These are phyloP conservation scores for Volucella inanis DNA, from an alignment of 2,888 invertebrate species.

Conservation along the genomic window DNA sequence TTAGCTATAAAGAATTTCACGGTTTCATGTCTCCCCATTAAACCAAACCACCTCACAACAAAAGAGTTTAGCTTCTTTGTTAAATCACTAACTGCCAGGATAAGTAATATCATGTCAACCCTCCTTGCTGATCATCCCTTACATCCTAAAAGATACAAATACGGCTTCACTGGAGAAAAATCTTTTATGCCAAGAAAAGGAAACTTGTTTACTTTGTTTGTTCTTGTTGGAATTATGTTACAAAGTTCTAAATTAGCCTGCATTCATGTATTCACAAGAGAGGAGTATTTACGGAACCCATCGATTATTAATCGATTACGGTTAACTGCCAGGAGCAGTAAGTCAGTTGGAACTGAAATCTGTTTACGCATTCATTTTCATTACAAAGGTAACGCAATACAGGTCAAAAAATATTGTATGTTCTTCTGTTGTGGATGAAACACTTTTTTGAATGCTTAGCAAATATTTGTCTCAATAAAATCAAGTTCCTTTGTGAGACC, in stretches of 20 bases:
- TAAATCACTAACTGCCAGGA: slow-evolving; percentile 26
- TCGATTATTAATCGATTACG: slow-evolving; percentile 43
- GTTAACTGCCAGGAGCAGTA: slow-evolving; percentile 18
- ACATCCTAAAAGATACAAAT: background rate
- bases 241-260: background rate
- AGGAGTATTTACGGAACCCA: slow-evolving; percentile 28
- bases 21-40: background rate
- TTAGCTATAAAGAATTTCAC: background rate
- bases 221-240: slow-evolving; percentile 14
- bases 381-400: background rate
- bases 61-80: background rate
- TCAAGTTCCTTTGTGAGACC: background rate
- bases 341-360: slow-evolving; percentile 15
- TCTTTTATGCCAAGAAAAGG: slow-evolving; percentile 1
- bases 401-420: background rate
- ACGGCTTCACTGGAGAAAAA: background rate
- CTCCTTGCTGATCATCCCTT: background rate
- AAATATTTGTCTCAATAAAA: slow-evolving; percentile 18
- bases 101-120: slow-evolving; percentile 26
- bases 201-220: slow-evolving; percentile 16
- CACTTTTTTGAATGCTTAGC: slow-evolving; percentile 13
- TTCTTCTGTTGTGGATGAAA: background rate
- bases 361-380: background rate
- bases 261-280: background rate
- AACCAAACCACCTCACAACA: slow-evolving; percentile 1